Conservation (phyloP, 2,797 vertebrate genomes). For the Orestias chungarensis region DNA sequence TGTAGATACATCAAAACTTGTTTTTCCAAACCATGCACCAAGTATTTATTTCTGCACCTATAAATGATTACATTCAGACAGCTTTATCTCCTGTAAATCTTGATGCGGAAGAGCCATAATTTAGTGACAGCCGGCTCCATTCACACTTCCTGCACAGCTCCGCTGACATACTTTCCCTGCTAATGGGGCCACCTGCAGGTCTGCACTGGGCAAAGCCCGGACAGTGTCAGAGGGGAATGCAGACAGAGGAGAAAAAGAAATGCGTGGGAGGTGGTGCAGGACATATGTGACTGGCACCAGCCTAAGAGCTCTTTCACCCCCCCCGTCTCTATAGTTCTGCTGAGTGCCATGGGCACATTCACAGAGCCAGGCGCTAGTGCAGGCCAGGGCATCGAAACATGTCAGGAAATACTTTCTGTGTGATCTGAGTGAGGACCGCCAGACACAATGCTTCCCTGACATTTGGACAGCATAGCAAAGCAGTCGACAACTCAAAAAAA, state of each 20-base stretch:
- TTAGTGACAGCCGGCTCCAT: constrained; percentile 71
- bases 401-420: constrained; percentile 78
- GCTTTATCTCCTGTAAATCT: constrained; percentile 23
- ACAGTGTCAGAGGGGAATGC: constrained; percentile 78
- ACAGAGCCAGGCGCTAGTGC: constrained; percentile 65
- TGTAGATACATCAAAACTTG: neutral
- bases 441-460: constrained; percentile 51
- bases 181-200: constrained; percentile 83
- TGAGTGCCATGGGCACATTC: constrained; percentile 69
- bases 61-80: constrained; percentile 4
- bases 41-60: neutral
- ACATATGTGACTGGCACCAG: constrained; percentile 79
- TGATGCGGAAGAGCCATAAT: constrained; percentile 37
- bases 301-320: constrained; percentile 78
- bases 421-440: constrained; percentile 67
- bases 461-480: constrained; percentile 53
- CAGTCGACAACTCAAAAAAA: constrained; percentile 38
- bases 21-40: neutral
- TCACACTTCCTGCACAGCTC: constrained; percentile 61
- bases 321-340: constrained; percentile 63
- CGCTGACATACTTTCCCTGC: constrained; percentile 79
- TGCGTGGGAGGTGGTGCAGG: constrained; percentile 67
- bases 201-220: constrained; percentile 67
- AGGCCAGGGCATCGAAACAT: constrained; percentile 76
- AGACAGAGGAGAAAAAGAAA: constrained; percentile 75